Base-by-base conservation (phyloP, 2,888 invertebrate genomes). In the Apodemia mormo region DNA sequence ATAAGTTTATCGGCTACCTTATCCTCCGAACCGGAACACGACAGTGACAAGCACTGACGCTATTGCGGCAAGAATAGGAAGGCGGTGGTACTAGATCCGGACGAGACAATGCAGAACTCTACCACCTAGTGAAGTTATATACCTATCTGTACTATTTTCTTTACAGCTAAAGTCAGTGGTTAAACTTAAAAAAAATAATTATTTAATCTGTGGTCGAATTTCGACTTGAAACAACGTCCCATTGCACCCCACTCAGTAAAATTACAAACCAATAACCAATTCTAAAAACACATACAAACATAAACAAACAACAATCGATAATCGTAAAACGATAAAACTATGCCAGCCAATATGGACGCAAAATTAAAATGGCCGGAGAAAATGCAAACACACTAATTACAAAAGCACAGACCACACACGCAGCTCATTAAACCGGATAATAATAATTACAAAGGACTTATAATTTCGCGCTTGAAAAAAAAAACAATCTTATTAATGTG, bases 401-500 rank as follows among this genome's bases (percentile, higher is more conserved):
- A 61, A 69, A 69, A 69, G 64, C 65, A 29, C 65, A 69, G 92
- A 89, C 92, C 92, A 90, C 92, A 92, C 92, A 92, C 89, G 87
- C 79, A 78, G 92, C 83, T 88, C 88, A 90, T 91, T 92, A 88
- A 87, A 89, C 82, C 76, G 78, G 89, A 86, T 87, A 92, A 89
- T 84, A 83, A 82, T 87, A 87, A 90, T 91, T 90, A 89, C 89
- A 84, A 83, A 82, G 82, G 84, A 84, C 85, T 87, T 90, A 92
- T 92, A 89, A 92, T 92, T 92, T 92, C 88, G 92, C 91, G 89
- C 86, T 86, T 75, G 77, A 83, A 83, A 77, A 81, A 90, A 81
- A 89, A 89, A 88, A 81, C 90, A 90, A 90, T 89, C 89, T 90
- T 93, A 92, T 91, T 89, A 91, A 90, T 87, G 92, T 93, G 93